A percentile compares a stretch with the other conserved stretches of the same genome.
These are phyloP conservation scores for Leptarthrus brevirostris DNA, from an alignment of 2,888 invertebrate species.

Conservation along the genomic window DNA sequence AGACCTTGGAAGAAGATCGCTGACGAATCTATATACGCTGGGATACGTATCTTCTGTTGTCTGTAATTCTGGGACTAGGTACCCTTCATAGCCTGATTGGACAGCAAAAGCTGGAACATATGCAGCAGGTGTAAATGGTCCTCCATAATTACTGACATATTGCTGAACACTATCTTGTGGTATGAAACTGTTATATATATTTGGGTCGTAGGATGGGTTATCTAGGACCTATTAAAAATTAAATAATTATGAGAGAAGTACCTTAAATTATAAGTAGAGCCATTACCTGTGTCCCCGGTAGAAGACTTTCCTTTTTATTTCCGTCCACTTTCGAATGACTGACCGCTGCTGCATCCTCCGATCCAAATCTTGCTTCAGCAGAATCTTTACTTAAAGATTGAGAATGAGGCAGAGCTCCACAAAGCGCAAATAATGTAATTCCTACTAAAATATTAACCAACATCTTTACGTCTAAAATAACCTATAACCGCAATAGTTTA, in stretches of 20 bases:
- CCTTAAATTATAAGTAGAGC: background rate
- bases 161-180: conserved; percentile 64
- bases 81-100: conserved; percentile 67
- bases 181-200: conserved; percentile 58
- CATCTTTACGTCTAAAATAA: background rate
- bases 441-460: background rate
- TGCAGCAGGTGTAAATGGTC: conserved; percentile 54
- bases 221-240: conserved; percentile 54
- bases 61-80: conserved; percentile 62
- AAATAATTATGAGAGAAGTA: background rate
- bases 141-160: conserved; percentile 63
- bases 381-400: conserved; percentile 5
- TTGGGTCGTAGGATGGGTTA: conserved; percentile 60
- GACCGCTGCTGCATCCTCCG: background rate
- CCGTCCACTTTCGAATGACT: conserved; percentile 6
- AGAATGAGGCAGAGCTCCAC: conserved; percentile 13
- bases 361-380: background rate
- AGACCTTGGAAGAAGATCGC: conserved; percentile 59
- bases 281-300: conserved; percentile 49
- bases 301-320: conserved; percentile 48
- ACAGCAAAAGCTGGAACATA: conserved; percentile 61
- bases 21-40: conserved; percentile 56
- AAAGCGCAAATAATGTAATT: conserved; percentile 11
- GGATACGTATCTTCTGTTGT: conserved; percentile 53
- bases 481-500: background rate